Evolutionary conservation across 2,888 invertebrate species (phyloP).

Genomic region (Clitarchus hookeri): DNA sequence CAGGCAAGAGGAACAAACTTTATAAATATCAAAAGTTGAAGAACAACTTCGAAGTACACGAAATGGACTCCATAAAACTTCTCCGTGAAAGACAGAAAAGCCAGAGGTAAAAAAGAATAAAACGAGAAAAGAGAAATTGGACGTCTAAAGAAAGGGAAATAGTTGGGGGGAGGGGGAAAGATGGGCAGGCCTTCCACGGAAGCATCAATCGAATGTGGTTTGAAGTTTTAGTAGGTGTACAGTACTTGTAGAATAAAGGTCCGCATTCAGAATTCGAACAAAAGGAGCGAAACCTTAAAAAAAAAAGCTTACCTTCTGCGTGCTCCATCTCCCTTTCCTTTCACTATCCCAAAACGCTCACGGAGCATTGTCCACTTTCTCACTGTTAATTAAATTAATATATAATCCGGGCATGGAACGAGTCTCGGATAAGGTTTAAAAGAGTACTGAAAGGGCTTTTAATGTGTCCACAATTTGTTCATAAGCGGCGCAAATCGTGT

Average conservation of each 20-base stretch:
- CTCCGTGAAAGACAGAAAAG: conserved; percentile 11
- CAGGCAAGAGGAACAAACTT: not conserved
- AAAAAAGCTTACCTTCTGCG: not conserved
- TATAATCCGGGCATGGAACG: not conserved
- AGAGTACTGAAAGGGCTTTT: not conserved
- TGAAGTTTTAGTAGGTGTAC: conserved; percentile 2
- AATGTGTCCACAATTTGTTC: not conserved
- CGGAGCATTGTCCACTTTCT: not conserved
- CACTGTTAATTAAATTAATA: not conserved
- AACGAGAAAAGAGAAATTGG: not conserved
- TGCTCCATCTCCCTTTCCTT: not conserved
- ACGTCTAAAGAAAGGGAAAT: not conserved
- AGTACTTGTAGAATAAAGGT: not conserved
- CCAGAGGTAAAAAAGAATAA: not conserved
- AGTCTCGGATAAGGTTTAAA: not conserved
- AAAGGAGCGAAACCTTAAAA: not conserved
- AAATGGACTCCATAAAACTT: conserved; percentile 10
- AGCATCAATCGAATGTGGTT: conserved; percentile 2
- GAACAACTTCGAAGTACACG: conserved; percentile 10
- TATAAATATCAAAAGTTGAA: conserved; percentile 7
- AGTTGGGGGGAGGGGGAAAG: not conserved
- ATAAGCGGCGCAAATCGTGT: not conserved
- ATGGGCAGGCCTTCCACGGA: not conserved
- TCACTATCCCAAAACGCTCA: not conserved
- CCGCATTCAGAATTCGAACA: not conserved